These are phyloP conservation scores for Paradisaea rubra DNA, from an alignment of 2,113 vertebrate species.

Conservation along the genomic window DNA sequence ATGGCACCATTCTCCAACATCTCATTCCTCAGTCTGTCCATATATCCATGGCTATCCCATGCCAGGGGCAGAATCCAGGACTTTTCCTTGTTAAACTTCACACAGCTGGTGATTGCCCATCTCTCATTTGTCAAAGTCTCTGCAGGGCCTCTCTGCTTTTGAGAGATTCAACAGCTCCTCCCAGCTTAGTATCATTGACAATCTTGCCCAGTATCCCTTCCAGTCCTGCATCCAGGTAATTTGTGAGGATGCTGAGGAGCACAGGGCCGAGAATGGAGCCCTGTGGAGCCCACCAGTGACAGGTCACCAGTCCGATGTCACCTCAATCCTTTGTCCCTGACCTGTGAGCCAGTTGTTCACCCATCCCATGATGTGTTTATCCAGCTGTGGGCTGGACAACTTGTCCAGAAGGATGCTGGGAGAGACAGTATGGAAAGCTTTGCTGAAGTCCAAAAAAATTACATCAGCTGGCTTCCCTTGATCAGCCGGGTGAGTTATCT, in stretches of 20 bases:
- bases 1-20: neutral
- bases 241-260: neutral
- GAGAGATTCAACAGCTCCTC: neutral
- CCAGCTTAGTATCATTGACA: neutral
- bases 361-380: neutral
- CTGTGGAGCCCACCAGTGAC: accelerated
- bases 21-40: neutral
- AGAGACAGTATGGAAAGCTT: neutral
- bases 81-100: neutral
- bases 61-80: neutral
- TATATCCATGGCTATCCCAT: too few relatives aligned
- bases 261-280: neutral
- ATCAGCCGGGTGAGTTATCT: neutral
- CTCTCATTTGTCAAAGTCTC: neutral
- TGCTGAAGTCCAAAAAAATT: neutral
- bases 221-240: neutral
- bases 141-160: neutral
- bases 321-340: too few relatives aligned
- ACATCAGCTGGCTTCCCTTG: neutral
- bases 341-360: neutral
- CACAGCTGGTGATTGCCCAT: neutral
- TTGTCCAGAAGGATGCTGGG: neutral
- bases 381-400: neutral
- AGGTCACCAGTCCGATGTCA: neutral
- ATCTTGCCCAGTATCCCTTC: neutral